Base-by-base conservation (phyloP, 2,888 invertebrate genomes). In the Cantharis lateralis region DNA sequence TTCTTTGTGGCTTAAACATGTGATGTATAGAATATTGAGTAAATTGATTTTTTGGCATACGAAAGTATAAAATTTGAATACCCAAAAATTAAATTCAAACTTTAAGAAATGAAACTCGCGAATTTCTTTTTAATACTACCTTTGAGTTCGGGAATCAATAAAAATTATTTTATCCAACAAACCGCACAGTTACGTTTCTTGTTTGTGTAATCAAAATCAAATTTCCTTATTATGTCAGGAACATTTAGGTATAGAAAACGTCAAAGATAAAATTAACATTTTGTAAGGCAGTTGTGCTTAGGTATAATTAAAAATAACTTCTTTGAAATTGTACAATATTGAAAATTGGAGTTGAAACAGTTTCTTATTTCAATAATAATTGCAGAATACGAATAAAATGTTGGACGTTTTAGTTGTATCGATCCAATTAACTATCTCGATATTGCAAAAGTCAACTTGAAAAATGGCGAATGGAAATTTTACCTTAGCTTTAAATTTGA, bases 1-100 rank as follows among this genome's bases (percentile, higher is more conserved):
- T 80, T 81, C 79, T 80, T 80, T 81, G 80, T 80, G 79, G 80
- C 80, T 81, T 81, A 75, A 76, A 78, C 48, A 71, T 71, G 72
- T 70, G 72, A 61, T 71, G 76, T 73, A 32, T 68, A 72, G 78
- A 79, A 79, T 76, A 76, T 73, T 28, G 73, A 78, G 70, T 72
- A 71, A 77, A 74, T 75, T 77, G 78, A 76, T 79, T 76, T 72
- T 72, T 72, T 48, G 32, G 62, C 32, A 20, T 68, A 26, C 13
- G 63, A 28, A 75, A 74, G 68, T 64, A 72, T 72, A 15, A 63
- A 68, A 70, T 76, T 72, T 70, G 48, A 68, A 68, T 68, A 70
- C 48, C 62, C 73, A 26, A 32, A 74, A 70, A 70, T 70, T 64
- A 74, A 63, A 24, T 64, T 62, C 70, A 18, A 15, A 13, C 20